Base-by-base conservation (phyloP, 2,113 vertebrate species). In the Mixornis gularis region DNA sequence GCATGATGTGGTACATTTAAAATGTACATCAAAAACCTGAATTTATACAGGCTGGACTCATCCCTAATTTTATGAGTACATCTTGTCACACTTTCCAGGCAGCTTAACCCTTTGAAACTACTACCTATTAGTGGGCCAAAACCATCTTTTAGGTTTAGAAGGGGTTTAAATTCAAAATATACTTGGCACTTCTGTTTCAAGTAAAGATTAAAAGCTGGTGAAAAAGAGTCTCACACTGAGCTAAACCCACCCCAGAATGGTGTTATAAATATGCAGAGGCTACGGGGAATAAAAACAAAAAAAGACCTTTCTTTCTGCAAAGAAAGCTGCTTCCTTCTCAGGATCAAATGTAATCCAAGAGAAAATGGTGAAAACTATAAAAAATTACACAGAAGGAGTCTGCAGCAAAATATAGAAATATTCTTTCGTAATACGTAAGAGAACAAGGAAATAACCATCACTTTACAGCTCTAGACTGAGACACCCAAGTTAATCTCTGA, bases 181-280 rank as follows among this genome's bases (percentile, higher is more conserved):
- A 48, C 36, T 63, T 73, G 64, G 48, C 17, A 59, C 55, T 90
- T 89, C 34, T 85, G 63, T 87, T 94, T 82, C 79, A 94, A 93
- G 66, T 63, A 66, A 91, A 83, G 82, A 95, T 90, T 85, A 94
- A 91, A 94, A 95, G 85, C 51, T 55, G 17, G 16, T 55, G 56
- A 79, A 86, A 84, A 85, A 71, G 52, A 85, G 40, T 46, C 72
- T 91, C 85, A 85, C 85, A 66, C 66, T 85, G 87, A 89, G 71
- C 30, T 91, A 82, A 91, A 92, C 26, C 51, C 55, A 87, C 11
- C 59, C 55, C 34, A 59, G 71, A 66, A 77, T 8, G 40, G 24
- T 73, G 60, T 85, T 79, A 94, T 82, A 92, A 91, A 94, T 95
- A 93, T 87, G 93, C 90, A 96, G 82, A 78, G 63, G 17, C 71